phyloP scores from a whole-genome alignment of 2,888 invertebrate genomes.

The Pachycephus smyrnensis region DNA sequence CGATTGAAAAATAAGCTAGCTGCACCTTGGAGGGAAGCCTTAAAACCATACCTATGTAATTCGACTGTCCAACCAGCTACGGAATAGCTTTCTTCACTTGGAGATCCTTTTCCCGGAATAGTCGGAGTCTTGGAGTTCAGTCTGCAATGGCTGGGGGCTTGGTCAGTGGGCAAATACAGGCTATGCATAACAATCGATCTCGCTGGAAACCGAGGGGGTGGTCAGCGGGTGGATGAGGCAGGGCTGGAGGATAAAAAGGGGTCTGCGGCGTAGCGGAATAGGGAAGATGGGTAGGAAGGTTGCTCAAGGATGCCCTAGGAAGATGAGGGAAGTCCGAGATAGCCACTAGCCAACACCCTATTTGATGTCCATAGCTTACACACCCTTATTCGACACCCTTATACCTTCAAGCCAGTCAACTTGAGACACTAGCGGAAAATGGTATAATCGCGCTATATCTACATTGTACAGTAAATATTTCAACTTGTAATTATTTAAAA shows the following conservation, averaged over 20 bases:
- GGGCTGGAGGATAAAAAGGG: slow-evolving; percentile 27
- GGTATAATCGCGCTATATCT: not conserved
- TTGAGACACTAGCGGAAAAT: not conserved
- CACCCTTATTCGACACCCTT: not conserved
- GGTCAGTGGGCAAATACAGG: slow-evolving; percentile 65
- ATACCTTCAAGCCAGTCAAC: not conserved
- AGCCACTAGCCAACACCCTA: slow-evolving; percentile 63
- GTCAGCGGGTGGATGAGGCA: slow-evolving; percentile 60
- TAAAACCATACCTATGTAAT: slow-evolving; percentile 46
- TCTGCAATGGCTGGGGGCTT: slow-evolving; percentile 39
- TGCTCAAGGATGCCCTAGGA: slow-evolving; percentile 21
- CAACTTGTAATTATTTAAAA: not conserved
- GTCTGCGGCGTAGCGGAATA: slow-evolving; percentile 7
- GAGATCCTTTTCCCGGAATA: slow-evolving; percentile 60
- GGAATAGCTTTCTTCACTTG: slow-evolving; percentile 14
- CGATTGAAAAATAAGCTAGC: slow-evolving; percentile 26
- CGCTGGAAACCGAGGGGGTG: slow-evolving; percentile 63
- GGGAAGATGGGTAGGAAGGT: slow-evolving; percentile 29
- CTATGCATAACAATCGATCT: slow-evolving; percentile 68
- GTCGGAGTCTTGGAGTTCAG: slow-evolving; percentile 29
- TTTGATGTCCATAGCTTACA: slow-evolving; percentile 43
- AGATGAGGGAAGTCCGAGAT: slow-evolving; percentile 57
- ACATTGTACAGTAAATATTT: not conserved
- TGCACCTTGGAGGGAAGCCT: slow-evolving; percentile 31
- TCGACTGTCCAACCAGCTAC: slow-evolving; percentile 39